Base-by-base conservation (phyloP, 2,888 invertebrate genomes). In the Gymnosoma rotundatum region DNA sequence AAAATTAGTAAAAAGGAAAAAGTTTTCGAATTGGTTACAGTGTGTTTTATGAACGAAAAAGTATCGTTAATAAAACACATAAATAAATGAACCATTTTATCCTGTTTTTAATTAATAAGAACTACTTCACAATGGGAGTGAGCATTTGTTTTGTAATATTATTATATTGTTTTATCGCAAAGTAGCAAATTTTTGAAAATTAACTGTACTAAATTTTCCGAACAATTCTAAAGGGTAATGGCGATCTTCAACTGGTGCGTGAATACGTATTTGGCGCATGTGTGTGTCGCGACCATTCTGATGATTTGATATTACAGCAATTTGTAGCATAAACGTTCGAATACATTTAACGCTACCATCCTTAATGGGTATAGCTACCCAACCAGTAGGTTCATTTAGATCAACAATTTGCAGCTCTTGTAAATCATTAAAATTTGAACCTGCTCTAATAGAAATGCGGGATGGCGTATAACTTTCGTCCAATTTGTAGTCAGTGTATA, bases 401-500 rank as follows among this genome's bases (percentile, higher is more conserved):
- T 98, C 98, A 87, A 98, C 95, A 32, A 98, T 96, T 94, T 98
- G 98, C 79, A 99, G 95, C 92, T 99, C 99, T 92, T 98, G 97
- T 45, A 99, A 93, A 93, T 99, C 99, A 93, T 98, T 98, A 89
- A 98, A 98, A 93, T 98, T 98, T 75, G 97, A 98, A 12, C 99
- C 99, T 25, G 97, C 97, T 89, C 98, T 93, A 86, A 98, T 96
- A 0, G 98, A 98, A 88, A 98, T 97, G 88, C 97, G 95, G 90
- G 97, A 98, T 0, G 99, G 99, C 1, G 99, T 99, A 91, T 99
- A 99, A 91, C 99, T 99, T 93, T 99, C 99, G 93, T 99, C 99
- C 52, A 98, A 93, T 92, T 99, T 99, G 92, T 97, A 99, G 92
- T 99, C 99, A 0, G 98, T 97, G 91, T 98, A 99, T 85, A 99